These are phyloP conservation scores for Polydrusus pterygomalis DNA, from an alignment of 2,888 invertebrate species.

Conservation along the genomic window DNA sequence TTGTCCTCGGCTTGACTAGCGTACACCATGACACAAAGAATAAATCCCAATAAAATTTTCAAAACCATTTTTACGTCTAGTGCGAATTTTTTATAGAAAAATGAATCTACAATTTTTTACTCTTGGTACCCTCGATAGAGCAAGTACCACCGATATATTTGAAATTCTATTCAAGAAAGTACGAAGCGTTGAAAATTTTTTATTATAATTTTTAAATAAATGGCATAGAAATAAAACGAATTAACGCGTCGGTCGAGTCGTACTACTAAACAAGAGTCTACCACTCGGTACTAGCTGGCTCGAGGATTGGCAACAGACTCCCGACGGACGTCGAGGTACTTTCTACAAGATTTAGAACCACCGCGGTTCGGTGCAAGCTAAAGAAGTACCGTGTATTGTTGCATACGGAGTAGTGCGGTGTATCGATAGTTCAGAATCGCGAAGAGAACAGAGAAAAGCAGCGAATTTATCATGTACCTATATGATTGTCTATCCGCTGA, in stretches of 20 bases:
- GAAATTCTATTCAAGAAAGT: neutral
- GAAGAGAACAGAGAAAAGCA: neutral
- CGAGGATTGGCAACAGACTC: slow-evolving; percentile 42
- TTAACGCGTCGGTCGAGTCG: slow-evolving; percentile 45
- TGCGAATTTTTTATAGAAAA: neutral
- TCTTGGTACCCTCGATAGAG: neutral
- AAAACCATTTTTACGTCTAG: slow-evolving; percentile 28
- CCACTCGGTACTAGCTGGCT: slow-evolving; percentile 49
- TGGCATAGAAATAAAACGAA: slow-evolving; percentile 1
- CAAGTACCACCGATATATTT: no score
- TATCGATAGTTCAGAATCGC: slow-evolving; percentile 21
- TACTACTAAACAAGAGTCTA: slow-evolving; percentile 50
- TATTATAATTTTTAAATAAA: neutral
- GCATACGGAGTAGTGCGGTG: slow-evolving; percentile 7
- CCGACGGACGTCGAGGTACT: slow-evolving; percentile 39
- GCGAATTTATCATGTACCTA: no score
- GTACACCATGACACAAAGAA: slow-evolving; percentile 38
- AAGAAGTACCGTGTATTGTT: slow-evolving; percentile 45
- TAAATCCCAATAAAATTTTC: slow-evolving; percentile 38
- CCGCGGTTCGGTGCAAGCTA: slow-evolving; percentile 41
- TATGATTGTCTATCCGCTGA: no score
- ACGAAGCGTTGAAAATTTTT: neutral
- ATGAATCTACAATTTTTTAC: neutral
- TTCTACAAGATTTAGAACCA: slow-evolving; percentile 51
- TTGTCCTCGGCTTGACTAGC: slow-evolving; percentile 14